Conservation (phyloP, 2,113 vertebrate genomes). For the Regulus satrapa region DNA sequence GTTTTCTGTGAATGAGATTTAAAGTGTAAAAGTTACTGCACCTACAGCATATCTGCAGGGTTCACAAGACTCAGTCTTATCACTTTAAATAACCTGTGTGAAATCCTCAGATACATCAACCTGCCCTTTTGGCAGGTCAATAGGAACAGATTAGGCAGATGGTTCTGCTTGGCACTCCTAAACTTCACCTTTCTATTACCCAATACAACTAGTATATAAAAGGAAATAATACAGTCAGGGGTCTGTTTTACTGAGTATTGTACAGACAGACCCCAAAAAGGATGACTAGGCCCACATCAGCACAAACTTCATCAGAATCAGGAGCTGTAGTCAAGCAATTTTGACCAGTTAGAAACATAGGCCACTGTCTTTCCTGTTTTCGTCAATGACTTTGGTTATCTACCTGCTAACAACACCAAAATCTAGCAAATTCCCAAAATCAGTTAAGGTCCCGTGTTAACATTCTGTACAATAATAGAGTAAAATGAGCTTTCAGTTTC, state of each 20-base stretch:
- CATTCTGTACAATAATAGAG: background rate
- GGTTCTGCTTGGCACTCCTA: background rate
- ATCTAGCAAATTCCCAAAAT: background rate
- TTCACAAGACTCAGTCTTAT: background rate
- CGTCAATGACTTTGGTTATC: background rate
- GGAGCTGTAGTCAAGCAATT: background rate
- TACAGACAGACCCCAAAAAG: background rate
- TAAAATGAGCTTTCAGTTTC: background rate
- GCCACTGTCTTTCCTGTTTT: background rate
- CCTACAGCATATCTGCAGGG: background rate
- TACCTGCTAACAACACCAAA: background rate
- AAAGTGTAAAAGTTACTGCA: background rate
- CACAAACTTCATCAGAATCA: background rate
- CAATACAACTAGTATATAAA: background rate
- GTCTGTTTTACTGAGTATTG: background rate
- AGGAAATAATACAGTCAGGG: background rate
- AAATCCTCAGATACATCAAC: background rate
- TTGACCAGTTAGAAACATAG: background rate
- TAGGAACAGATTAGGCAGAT: background rate
- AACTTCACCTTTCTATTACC: background rate
- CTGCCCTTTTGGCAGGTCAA: background rate
- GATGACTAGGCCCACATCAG: rapidly evolving
- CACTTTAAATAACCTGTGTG: background rate
- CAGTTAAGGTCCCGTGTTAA: background rate
- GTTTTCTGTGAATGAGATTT: background rate